These are phyloP conservation scores for Phaonia tiefii DNA, from an alignment of 2,888 invertebrate genomes.

Conservation along the genomic window DNA sequence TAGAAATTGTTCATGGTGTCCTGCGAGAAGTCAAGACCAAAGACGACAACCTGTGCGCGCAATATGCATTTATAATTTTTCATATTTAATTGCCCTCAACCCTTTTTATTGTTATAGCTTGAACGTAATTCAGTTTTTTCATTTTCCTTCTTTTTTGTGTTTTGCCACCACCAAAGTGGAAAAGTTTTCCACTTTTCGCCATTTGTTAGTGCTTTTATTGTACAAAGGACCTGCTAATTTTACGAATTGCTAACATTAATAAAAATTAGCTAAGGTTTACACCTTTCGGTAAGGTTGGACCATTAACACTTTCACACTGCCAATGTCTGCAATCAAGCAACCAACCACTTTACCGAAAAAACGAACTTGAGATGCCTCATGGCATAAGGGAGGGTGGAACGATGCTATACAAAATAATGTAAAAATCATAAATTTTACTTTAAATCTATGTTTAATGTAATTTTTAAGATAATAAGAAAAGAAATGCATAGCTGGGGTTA, in stretches of 20 bases:
- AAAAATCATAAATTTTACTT: conserved; percentile 19
- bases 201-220: background rate
- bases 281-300: conserved; percentile 43
- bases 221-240: conserved; percentile 62
- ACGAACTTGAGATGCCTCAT: background rate
- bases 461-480: background rate
- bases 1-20: background rate
- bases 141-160: background rate
- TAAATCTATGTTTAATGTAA: conserved; percentile 11
- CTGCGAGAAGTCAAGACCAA: background rate
- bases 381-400: background rate
- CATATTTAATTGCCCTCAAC: conserved; percentile 60
- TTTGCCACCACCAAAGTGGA: conserved; percentile 9
- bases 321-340: background rate
- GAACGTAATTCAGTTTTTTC: background rate
- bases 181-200: conserved; percentile 8
- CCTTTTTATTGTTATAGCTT: conserved; percentile 51
- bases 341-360: background rate
- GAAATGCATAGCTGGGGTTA: background rate
- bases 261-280: conserved; percentile 60
- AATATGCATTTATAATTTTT: conserved; percentile 49
- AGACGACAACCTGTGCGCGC: background rate
- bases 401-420: background rate
- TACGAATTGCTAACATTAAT: conserved; percentile 64
- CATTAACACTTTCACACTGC: conserved; percentile 52